Percentiles rank a stretch among this genome's conserved stretches.
Evolutionary conservation across 2,113 vertebrate genomes (phyloP).

Genomic region (Pogona vitticeps): DNA sequence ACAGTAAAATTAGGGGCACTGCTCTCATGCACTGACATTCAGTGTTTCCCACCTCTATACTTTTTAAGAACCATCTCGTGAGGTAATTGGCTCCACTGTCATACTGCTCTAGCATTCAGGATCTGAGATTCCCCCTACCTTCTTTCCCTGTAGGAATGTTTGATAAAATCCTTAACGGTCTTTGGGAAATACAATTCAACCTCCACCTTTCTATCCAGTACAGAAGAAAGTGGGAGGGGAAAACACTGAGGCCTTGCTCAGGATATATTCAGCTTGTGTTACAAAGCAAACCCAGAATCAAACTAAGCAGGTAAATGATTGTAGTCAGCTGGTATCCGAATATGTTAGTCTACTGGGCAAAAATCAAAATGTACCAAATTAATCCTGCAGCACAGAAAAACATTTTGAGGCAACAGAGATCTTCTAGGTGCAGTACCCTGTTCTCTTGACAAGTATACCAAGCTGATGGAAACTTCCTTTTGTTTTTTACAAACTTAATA

Average conservation of each 20-base stretch:
- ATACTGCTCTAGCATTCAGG: too few relatives aligned
- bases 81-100: too few relatives aligned
- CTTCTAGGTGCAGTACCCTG: neutral
- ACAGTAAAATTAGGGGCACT: too few relatives aligned
- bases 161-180: too few relatives aligned
- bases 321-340: conserved; percentile 18
- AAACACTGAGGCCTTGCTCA: neutral
- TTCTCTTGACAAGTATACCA: neutral
- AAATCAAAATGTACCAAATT: conserved; percentile 51
- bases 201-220: neutral
- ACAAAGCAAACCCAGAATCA: neutral
- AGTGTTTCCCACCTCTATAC: too few relatives aligned
- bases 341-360: neutral
- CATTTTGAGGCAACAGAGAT: conserved; percentile 35
- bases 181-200: neutral
- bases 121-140: too few relatives aligned
- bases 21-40: too few relatives aligned
- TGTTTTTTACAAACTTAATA: too few relatives aligned
- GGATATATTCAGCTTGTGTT: neutral
- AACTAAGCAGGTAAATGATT: neutral
- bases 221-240: too few relatives aligned
- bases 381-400: conserved; percentile 36
- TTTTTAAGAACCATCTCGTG: too few relatives aligned
- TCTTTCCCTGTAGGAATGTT: neutral
- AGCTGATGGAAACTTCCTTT: neutral